Evolutionary conservation across 2,113 vertebrate genomes (phyloP).

Genomic region (Chionis minor): DNA sequence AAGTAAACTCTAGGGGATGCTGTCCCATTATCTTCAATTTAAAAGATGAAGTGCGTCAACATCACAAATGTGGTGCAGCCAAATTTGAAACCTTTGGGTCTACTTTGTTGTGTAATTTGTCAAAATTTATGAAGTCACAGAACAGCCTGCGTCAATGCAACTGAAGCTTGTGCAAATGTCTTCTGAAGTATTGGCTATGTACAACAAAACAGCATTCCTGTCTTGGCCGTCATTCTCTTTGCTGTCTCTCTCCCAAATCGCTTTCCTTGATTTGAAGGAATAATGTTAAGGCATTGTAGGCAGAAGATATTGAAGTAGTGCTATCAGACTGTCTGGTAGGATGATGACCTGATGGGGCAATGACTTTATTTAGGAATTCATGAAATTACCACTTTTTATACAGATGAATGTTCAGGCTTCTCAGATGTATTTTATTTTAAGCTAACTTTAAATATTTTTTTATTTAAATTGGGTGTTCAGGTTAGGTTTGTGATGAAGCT

Average conservation of each 20-base stretch:
- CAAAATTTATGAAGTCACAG: neutral
- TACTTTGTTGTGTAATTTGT: neutral
- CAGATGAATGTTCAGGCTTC: neutral
- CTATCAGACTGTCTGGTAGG: neutral
- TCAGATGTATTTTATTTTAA: neutral
- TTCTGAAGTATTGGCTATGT: neutral
- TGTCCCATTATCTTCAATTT: neutral
- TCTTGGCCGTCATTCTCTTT: neutral
- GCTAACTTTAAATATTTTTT: neutral
- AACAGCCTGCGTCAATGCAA: rapidly evolving
- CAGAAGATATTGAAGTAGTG: neutral
- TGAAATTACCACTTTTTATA: neutral
- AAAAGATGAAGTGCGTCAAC: rapidly evolving
- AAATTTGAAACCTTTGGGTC: neutral
- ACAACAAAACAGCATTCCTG: neutral
- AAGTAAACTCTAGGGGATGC: neutral
- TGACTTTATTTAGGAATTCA: neutral
- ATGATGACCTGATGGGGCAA: neutral
- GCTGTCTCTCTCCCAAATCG: rapidly evolving
- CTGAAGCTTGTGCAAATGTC: rapidly evolving
- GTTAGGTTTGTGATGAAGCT: neutral
- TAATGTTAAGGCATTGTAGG: neutral
- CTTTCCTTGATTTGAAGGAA: neutral
- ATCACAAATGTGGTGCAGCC: neutral
- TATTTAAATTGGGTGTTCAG: neutral